phyloP scores from a whole-genome alignment of 2,797 vertebrate genomes.

The Malacoraja senta region DNA sequence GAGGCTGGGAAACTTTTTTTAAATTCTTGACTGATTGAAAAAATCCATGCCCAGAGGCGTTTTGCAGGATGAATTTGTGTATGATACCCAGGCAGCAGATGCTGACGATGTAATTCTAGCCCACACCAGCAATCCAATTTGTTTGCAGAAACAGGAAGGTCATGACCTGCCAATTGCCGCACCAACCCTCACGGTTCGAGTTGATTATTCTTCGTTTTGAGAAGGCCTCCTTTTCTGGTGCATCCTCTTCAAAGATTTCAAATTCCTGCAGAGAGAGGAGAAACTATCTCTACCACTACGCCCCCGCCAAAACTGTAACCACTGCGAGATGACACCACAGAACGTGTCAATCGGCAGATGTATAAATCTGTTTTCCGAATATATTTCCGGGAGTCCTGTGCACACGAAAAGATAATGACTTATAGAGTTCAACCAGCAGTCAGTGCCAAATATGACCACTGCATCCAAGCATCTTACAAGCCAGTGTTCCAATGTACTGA shows the following conservation, averaged over 20 bases:
- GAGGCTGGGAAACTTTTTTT: slow-evolving; percentile 43
- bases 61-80: slow-evolving; percentile 60
- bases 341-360: not conserved
- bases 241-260: slow-evolving; percentile 34
- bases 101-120: slow-evolving; percentile 76
- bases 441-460: slow-evolving; percentile 5
- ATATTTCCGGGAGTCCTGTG: not conserved
- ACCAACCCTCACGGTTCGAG: slow-evolving; percentile 30
- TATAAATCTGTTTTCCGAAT: slow-evolving; percentile 27
- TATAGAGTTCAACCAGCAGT: slow-evolving; percentile 3
- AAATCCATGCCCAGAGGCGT: slow-evolving; percentile 37
- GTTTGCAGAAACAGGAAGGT: slow-evolving; percentile 60
- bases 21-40: slow-evolving; percentile 37
- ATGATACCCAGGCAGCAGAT: slow-evolving; percentile 72
- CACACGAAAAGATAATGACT: slow-evolving; percentile 1
- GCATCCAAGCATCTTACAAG: slow-evolving; percentile 1
- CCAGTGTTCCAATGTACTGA: not conserved
- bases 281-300: not conserved
- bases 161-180: slow-evolving; percentile 53
- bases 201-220: slow-evolving; percentile 34
- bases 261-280: not conserved
- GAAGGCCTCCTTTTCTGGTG: not conserved
- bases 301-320: not conserved
- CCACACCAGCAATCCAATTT: slow-evolving; percentile 60
- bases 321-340: not conserved